These are phyloP conservation scores for Orius insidiosus DNA, from an alignment of 1,140 invertebrate species.

Conservation along the genomic window DNA sequence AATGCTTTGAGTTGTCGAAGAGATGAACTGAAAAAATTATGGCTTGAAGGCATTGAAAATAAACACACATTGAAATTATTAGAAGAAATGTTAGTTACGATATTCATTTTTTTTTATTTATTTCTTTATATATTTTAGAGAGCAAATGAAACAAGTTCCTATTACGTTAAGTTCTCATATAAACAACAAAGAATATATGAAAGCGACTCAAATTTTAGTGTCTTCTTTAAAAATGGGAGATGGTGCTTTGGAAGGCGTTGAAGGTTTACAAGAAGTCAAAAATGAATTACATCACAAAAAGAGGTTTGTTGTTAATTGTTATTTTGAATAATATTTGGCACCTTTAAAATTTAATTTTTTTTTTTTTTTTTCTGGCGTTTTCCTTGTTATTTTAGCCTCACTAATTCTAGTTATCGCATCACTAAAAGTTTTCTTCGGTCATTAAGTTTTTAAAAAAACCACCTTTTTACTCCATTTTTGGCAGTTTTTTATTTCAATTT, in stretches of 20 bases:
- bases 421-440: too few relatives aligned
- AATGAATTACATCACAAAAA: conserved; percentile 51
- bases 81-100: conserved; percentile 61
- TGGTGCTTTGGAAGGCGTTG: conserved; percentile 54
- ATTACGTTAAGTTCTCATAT: conserved; percentile 51
- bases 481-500: too few relatives aligned
- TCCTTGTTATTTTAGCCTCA: too few relatives aligned
- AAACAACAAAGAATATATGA: conserved; percentile 61
- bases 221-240: conserved; percentile 46
- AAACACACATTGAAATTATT: conserved; percentile 74
- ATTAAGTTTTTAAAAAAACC: too few relatives aligned
- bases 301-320: conserved; percentile 28
- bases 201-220: conserved; percentile 67
- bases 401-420: too few relatives aligned
- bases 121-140: conserved; percentile 32
- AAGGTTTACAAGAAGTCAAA: conserved; percentile 61
- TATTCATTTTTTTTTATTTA: conserved; percentile 14
- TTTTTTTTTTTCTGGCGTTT: too few relatives aligned
- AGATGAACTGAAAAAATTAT: conserved; percentile 83
- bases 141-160: conserved; percentile 61
- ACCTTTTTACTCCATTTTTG: too few relatives aligned
- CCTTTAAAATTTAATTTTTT: too few relatives aligned
- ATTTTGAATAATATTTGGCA: too few relatives aligned
- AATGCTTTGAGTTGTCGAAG: conserved; percentile 74
- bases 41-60: conserved; percentile 83